Evolutionary conservation across 2,888 invertebrate genomes (phyloP).

Genomic region (Tiliacea aurago): DNA sequence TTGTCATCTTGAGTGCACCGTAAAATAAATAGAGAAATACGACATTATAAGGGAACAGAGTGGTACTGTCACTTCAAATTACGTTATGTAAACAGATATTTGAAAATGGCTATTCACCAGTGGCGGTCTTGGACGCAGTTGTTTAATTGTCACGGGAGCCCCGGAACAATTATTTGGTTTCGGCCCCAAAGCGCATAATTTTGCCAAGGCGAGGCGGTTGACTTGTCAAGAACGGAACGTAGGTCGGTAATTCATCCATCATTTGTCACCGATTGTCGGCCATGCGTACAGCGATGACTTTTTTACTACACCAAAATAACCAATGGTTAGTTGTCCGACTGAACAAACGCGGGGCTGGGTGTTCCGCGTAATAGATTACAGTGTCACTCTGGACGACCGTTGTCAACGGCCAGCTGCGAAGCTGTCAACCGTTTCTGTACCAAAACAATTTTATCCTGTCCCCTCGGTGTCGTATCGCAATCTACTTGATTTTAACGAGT

Average conservation of each 20-base stretch:
- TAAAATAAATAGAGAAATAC: conserved; percentile 31
- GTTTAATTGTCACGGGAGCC: conserved; percentile 56
- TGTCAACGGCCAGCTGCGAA: conserved; percentile 79
- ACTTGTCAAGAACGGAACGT: conserved; percentile 37
- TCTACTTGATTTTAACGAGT: conserved; percentile 69
- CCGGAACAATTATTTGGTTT: conserved; percentile 45
- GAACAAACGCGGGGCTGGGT: conserved; percentile 57
- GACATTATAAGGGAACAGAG: conserved; percentile 17
- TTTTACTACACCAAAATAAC: conserved; percentile 63
- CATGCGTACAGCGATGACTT: conserved; percentile 51
- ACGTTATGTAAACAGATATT: conserved; percentile 25
- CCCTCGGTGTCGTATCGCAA: conserved; percentile 66
- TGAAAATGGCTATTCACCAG: conserved; percentile 32
- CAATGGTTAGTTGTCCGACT: conserved; percentile 60
- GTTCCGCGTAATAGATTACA: conserved; percentile 81
- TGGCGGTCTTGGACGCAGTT: conserved; percentile 17
- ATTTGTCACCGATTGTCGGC: conserved; percentile 55
- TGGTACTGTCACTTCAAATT: conserved; percentile 33
- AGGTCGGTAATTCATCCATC: conserved; percentile 52
- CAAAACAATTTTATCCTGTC: conserved; percentile 70
- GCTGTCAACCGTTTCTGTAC: conserved; percentile 72
- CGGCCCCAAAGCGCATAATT: conserved; percentile 47
- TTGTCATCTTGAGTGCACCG: conserved; percentile 38
- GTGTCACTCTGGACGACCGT: conserved; percentile 79
- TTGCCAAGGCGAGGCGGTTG: conserved; percentile 39